phyloP scores from a whole-genome alignment of 2,797 vertebrate genomes.

The Tenualosa ilisha region DNA sequence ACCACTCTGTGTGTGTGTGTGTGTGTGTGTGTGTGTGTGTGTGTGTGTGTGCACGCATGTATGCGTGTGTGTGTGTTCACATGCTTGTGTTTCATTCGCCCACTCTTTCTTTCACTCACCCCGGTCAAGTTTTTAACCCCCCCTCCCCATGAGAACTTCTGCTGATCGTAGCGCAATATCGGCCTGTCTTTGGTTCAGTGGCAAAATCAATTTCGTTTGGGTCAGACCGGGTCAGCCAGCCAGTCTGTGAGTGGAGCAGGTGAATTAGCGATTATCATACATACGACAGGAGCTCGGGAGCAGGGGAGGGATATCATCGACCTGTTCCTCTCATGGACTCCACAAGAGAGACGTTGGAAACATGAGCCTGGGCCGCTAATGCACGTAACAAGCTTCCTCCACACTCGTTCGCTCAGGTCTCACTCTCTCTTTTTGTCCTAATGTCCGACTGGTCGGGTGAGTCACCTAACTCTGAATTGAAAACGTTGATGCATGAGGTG shows the following conservation, averaged over 20 bases:
- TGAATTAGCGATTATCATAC: slow-evolving; percentile 87
- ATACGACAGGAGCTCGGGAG: slow-evolving; percentile 64
- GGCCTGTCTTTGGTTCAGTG: slow-evolving; percentile 81
- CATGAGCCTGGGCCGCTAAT: slow-evolving; percentile 41
- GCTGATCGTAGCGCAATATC: slow-evolving; percentile 87
- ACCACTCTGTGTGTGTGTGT: slow-evolving; percentile 45
- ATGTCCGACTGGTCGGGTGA: background rate
- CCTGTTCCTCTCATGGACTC: slow-evolving; percentile 54
- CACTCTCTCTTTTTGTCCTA: slow-evolving; percentile 1
- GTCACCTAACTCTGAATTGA: background rate
- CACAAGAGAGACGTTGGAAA: slow-evolving; percentile 58
- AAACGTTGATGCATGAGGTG: slow-evolving; percentile 23
- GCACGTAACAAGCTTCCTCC: slow-evolving; percentile 5
- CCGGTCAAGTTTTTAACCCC: slow-evolving; percentile 38
- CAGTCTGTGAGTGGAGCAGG: slow-evolving; percentile 74
- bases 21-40: background rate
- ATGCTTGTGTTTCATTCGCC: slow-evolving; percentile 12
- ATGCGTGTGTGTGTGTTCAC: slow-evolving; percentile 5
- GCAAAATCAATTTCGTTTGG: slow-evolving; percentile 92
- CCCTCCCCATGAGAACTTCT: slow-evolving; percentile 72
- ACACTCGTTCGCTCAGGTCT: background rate
- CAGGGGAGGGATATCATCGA: slow-evolving; percentile 56
- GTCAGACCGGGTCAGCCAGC: slow-evolving; percentile 83
- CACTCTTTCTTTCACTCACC: background rate
- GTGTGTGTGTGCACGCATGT: background rate